phyloP scores from a whole-genome alignment of 2,113 vertebrate species.

The Anolis sagrei region DNA sequence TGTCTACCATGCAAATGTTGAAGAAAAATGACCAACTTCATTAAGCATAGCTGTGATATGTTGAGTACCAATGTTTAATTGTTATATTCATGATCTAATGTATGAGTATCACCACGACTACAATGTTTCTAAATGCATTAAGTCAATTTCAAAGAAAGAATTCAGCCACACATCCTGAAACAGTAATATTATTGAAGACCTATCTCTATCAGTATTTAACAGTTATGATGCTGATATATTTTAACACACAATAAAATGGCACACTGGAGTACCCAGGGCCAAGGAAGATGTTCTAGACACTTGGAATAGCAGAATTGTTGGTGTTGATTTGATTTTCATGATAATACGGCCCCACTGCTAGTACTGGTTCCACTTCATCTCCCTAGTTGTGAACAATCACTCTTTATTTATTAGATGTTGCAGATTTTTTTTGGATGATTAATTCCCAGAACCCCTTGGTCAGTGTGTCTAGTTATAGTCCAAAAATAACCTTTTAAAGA shows the following conservation, averaged over 20 bases:
- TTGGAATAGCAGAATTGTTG: not conserved
- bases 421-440: too few relatives aligned
- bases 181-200: not conserved
- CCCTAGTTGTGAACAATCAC: not conserved
- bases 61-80: slow-evolving; percentile 40
- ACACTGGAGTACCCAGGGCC: not conserved
- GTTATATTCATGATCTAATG: not conserved
- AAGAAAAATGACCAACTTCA: slow-evolving; percentile 29
- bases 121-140: not conserved
- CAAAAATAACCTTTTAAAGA: too few relatives aligned
- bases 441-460: too few relatives aligned
- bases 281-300: not conserved
- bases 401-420: too few relatives aligned
- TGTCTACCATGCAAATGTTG: slow-evolving; percentile 1
- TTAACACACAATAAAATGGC: not conserved
- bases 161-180: not conserved
- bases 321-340: not conserved
- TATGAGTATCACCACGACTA: slow-evolving; percentile 17
- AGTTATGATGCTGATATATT: not conserved
- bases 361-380: not conserved
- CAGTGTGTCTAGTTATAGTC: too few relatives aligned
- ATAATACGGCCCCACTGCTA: not conserved
- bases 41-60: too few relatives aligned
- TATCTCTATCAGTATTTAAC: not conserved
- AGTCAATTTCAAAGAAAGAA: not conserved